These are phyloP conservation scores for Parazoanthus darwini DNA, from an alignment of 92 coral and sea anemone genomes.

Conservation along the genomic window DNA sequence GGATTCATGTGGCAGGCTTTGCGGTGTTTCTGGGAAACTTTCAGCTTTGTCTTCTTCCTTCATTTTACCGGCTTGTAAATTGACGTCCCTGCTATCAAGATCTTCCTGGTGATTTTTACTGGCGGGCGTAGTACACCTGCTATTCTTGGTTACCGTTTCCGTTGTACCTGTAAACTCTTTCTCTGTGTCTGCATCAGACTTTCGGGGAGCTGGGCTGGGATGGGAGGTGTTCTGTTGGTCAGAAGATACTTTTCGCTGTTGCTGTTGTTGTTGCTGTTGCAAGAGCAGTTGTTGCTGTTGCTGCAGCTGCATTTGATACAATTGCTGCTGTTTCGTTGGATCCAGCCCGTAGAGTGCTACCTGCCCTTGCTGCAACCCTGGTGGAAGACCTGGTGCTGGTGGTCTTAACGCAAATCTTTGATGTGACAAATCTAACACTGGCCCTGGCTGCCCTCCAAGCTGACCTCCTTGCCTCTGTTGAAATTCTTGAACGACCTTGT, in stretches of 20 bases:
- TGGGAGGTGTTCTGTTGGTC: constrained; percentile 55
- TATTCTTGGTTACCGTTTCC: neutral
- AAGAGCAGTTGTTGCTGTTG: constrained; percentile 86
- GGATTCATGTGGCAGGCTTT: neutral
- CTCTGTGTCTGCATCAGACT: constrained; percentile 19
- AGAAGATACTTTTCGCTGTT: constrained; percentile 62
- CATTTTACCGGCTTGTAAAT: neutral
- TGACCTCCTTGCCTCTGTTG: constrained; percentile 81
- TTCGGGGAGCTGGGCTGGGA: constrained; percentile 39
- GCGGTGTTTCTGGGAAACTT: neutral
- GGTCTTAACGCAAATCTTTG: constrained; percentile 87
- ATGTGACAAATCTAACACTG: constrained; percentile 78
- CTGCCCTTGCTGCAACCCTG: constrained; percentile 64
- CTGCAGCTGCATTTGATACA: constrained; percentile 69
- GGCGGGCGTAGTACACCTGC: neutral
- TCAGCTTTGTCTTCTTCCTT: neutral
- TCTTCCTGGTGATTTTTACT: neutral
- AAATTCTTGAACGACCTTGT: constrained; percentile 84
- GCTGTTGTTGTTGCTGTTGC: constrained; percentile 91
- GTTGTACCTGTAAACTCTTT: neutral
- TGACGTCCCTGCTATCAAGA: neutral
- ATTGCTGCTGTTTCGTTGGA: constrained; percentile 62
- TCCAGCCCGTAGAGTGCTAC: constrained; percentile 73
- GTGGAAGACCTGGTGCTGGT: constrained; percentile 67
- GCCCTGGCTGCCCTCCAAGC: constrained; percentile 53